These are phyloP conservation scores for Gila robusta DNA, from an alignment of 2,797 vertebrate genomes.

Conservation along the genomic window DNA sequence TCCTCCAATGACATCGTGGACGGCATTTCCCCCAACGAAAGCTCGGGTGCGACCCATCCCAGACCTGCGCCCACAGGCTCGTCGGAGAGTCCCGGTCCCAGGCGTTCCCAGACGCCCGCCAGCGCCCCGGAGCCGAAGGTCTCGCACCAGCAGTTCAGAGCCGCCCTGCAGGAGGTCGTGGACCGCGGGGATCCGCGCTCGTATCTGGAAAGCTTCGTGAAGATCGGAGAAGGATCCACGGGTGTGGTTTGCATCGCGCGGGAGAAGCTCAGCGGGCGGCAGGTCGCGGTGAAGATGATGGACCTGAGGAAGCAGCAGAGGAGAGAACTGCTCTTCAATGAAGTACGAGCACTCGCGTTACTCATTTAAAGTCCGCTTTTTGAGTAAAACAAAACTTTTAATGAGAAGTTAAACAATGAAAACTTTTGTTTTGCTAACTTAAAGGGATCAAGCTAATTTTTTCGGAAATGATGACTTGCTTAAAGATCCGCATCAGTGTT, in stretches of 20 bases:
- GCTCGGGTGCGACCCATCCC: slow-evolving; percentile 47
- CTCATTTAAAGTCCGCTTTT: too few species aligned
- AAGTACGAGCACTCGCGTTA: slow-evolving; percentile 74
- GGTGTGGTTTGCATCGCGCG: slow-evolving; percentile 91
- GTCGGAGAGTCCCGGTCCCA: slow-evolving; percentile 71
- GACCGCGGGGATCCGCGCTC: slow-evolving; percentile 87
- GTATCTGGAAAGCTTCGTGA: slow-evolving; percentile 88
- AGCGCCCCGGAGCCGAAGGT: slow-evolving; percentile 74
- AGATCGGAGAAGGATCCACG: slow-evolving; percentile 94
- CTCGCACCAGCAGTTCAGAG: slow-evolving; percentile 91
- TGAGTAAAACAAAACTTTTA: neutral
- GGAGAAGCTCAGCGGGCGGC: slow-evolving; percentile 87
- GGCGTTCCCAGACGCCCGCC: slow-evolving; percentile 66
- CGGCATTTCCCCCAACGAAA: slow-evolving; percentile 34
- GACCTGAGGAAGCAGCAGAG: slow-evolving; percentile 93
- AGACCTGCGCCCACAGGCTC: slow-evolving; percentile 80
- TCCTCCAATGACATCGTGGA: slow-evolving; percentile 56
- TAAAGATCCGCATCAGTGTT: too few species aligned
- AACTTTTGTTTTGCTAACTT: neutral
- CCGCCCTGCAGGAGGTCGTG: slow-evolving; percentile 91
- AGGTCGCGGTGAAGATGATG: slow-evolving; percentile 97
- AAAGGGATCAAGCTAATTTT: neutral
- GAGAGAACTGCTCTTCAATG: slow-evolving; percentile 93
- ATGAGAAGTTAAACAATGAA: neutral
- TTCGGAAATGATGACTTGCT: neutral